Conservation (phyloP, 2,888 invertebrate species). For the Pterobdella sp. region DNA sequence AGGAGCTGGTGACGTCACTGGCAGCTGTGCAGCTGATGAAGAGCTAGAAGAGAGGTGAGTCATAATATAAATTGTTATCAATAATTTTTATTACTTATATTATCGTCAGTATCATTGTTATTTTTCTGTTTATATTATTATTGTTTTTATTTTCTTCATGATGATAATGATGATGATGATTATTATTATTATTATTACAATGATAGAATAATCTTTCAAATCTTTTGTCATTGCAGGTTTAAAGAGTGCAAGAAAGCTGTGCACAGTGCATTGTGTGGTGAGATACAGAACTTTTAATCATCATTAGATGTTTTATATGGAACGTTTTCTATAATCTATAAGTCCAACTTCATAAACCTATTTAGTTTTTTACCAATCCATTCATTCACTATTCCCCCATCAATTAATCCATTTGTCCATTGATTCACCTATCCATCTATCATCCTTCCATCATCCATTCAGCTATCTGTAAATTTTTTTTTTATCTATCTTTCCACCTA, state of each 20-base stretch:
- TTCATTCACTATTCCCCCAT: not conserved
- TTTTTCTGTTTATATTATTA: not conserved
- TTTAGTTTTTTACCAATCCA: not conserved
- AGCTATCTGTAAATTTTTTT: not conserved
- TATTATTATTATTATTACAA: too few species aligned
- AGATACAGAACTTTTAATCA: too few species aligned
- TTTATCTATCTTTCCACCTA: not conserved
- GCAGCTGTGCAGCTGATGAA: slow-evolving; percentile 67
- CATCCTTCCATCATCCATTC: not conserved
- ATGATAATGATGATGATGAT: too few species aligned
- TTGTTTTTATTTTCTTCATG: slow-evolving; percentile 52
- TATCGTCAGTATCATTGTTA: not conserved
- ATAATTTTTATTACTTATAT: not conserved
- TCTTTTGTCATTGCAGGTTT: slow-evolving; percentile 43
- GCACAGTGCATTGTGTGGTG: slow-evolving; percentile 32
- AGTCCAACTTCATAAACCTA: too few species aligned
- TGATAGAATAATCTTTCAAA: too few species aligned
- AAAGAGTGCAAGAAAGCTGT: slow-evolving; percentile 30
- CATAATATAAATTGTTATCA: not conserved
- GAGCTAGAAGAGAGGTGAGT: slow-evolving; percentile 56
- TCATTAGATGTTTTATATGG: too few species aligned
- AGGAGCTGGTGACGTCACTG: slow-evolving; percentile 53
- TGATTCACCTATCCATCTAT: not conserved
- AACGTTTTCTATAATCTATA: too few species aligned
- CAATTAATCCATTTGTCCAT: not conserved